Evolutionary conservation across 2,888 invertebrate genomes (phyloP), one percentile per base, ranked within the genome.

Genomic region (Gibbula magus): DNA sequence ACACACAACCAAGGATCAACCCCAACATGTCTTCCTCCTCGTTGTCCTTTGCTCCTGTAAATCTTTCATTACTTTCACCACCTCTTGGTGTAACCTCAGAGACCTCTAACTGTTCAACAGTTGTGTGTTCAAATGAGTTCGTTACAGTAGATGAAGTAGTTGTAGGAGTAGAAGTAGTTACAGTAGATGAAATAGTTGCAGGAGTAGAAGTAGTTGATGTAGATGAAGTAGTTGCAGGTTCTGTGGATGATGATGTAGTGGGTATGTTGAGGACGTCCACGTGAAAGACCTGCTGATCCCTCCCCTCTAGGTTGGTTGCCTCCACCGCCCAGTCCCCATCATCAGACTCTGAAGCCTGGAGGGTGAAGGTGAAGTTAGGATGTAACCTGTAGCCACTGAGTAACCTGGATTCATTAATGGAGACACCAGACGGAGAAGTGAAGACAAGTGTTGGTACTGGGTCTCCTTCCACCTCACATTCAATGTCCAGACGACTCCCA

Each of bases 361-460:
- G 61, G 4, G 86, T 80, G 2, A 78, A 77, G 16, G 87, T 75
- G 10, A 83, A 86, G 39, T 86, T 70, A 10, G 32, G 10, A 20
- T 70, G 10, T 32, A 70, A 7, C 4, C 25, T 29, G 54, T 53
- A 75, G 32, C 75, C 75, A 32, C 2, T 32, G 18, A 25, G 25
- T n/a, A n/a, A 5, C 2, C 32, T 18, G 16, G 20, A 20, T 16
- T 52, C 53, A 75, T 75, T 20, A 39, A 84, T 2, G 4, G 4
- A 22, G 20, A 73, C 76, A 25, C 82, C 83, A 25, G 82, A 84
- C 0, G 86, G 85, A 7, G 80, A 77, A 8, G 73, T 75, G 85
- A 86, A 88, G 52, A 85, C 83, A 13, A 87, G 75, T 20, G 82
- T 80, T 1, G 88, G 88, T 18, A 81, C 77, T 1, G 88, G 88